Evolutionary conservation across 2,797 vertebrate species (phyloP), one percentile per base, ranked within the genome.

Genomic region (Eupleurogrammus muticus): DNA sequence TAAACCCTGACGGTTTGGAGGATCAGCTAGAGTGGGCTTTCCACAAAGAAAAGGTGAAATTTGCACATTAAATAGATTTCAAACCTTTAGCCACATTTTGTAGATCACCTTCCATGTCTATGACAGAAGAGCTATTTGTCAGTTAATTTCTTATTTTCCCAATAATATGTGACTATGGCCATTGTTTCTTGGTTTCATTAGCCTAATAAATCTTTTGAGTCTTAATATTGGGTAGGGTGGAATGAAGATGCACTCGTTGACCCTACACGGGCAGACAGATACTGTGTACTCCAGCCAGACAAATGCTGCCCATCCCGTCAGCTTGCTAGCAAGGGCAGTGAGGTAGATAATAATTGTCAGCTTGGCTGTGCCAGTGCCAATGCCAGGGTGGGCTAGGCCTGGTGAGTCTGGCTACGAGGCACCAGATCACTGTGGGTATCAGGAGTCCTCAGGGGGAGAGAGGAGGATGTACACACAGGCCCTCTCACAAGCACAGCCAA

Each of bases 261-360:
- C 83, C 85, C 54, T 57, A 38, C 44, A 51, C 68, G 68, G 49
- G n/a, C 63, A 66, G 71, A 74, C 79, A 80, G 53, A 77, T 62
- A 58, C 10, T 71, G 58, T 51, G 55, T 51, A 51, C 42, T 48
- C 57, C 20, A 82, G 87, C 81, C 87, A 92, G 86, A 89, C 76
- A 85, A 83, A 84, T 87, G 88, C 62, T 87, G 80, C 70, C 81
- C 77, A 66, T 88, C 81, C 86, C 56, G 87, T 88, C 90, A 92
- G 89, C 90, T 91, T 90, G 89, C 86, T 88, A 85, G 88, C 90
- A 87, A 76, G 89, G 66, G 83, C 87, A 90, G 79, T 81, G 88
- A 91, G 86, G 81, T 91, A 90, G 90, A 92, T 89, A 81, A 86
- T 91, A 84, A 81, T 89, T 79, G 85, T 89, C 89, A 89, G 84